Percentiles rank a stretch among this genome's conserved stretches.
These are phyloP conservation scores for Tipula unca DNA, from an alignment of 2,888 invertebrate species.

Conservation along the genomic window DNA sequence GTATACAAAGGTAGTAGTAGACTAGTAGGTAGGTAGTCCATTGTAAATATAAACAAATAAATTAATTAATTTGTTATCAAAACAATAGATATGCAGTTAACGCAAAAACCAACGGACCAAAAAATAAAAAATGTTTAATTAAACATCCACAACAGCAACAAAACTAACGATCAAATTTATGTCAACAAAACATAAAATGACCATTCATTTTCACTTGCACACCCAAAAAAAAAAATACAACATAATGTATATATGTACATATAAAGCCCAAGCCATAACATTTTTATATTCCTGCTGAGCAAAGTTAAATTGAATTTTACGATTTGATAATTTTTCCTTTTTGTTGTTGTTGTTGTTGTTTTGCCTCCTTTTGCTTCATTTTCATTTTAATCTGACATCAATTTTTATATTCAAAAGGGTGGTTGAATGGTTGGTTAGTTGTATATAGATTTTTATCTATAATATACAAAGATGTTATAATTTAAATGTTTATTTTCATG, in stretches of 20 bases:
- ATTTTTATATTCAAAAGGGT: not conserved
- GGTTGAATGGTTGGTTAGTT: not conserved
- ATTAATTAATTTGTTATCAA: not conserved
- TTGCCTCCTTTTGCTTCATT: not conserved
- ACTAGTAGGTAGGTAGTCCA: too few relatives aligned
- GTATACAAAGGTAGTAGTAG: not conserved
- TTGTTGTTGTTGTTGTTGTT: not conserved
- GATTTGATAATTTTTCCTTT: not conserved
- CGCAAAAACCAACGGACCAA: not conserved
- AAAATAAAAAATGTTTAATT: not conserved
- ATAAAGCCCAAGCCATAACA: conserved; percentile 2
- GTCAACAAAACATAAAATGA: conserved; percentile 14
- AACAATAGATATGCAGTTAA: conserved; percentile 14
- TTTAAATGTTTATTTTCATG: not conserved
- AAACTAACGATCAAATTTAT: conserved; percentile 8
- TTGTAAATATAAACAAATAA: not conserved
- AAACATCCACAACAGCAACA: not conserved
- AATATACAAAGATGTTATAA: not conserved
- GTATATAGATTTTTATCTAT: not conserved
- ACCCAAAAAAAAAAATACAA: not conserved
- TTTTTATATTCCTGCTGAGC: conserved; percentile 8
- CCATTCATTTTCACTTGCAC: conserved; percentile 14
- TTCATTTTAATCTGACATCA: conserved; percentile 8
- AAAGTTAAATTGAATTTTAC: conserved; percentile 14
- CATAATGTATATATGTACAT: too few relatives aligned